Conservation (phyloP, 1,140 invertebrate genomes). For the Heliothis subflexa region DNA sequence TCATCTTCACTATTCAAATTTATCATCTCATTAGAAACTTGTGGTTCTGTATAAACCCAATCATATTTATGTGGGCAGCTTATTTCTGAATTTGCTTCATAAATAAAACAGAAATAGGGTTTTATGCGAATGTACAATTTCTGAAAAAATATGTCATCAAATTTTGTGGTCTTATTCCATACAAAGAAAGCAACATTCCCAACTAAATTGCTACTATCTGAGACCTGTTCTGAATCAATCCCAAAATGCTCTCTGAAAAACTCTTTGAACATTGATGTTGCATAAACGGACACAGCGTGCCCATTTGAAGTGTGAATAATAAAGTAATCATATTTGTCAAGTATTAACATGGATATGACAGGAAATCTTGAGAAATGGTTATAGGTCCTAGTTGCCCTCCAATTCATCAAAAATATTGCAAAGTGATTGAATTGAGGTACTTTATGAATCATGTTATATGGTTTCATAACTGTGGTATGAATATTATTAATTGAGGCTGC, state of each 20-base stretch:
- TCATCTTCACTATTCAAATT: too few relatives aligned
- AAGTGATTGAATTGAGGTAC: conserved; percentile 53
- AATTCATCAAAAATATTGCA: conserved; percentile 56
- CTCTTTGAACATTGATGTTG: conserved; percentile 57
- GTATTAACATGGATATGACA: conserved; percentile 44
- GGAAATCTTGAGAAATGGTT: neutral
- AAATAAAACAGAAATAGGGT: conserved; percentile 50
- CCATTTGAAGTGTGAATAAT: conserved; percentile 47
- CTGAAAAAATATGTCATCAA: conserved; percentile 67
- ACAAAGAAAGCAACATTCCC: conserved; percentile 62
- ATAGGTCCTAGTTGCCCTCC: conserved; percentile 25
- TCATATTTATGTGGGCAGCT: conserved; percentile 42
- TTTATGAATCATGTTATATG: neutral
- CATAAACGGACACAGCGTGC: conserved; percentile 34
- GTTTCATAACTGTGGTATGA: conserved; percentile 22
- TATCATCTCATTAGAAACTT: neutral
- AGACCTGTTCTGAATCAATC: conserved; percentile 34
- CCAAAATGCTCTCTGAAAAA: conserved; percentile 62
- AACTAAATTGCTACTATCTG: conserved; percentile 43
- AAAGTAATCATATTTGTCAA: conserved; percentile 59
- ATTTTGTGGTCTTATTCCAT: conserved; percentile 64
- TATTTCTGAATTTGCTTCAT: neutral
- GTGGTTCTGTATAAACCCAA: conserved; percentile 53
- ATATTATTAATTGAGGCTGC: conserved; percentile 12
- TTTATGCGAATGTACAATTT: conserved; percentile 54